Conservation (phyloP, 1,140 invertebrate genomes). For the Globodera ellingtonae region DNA sequence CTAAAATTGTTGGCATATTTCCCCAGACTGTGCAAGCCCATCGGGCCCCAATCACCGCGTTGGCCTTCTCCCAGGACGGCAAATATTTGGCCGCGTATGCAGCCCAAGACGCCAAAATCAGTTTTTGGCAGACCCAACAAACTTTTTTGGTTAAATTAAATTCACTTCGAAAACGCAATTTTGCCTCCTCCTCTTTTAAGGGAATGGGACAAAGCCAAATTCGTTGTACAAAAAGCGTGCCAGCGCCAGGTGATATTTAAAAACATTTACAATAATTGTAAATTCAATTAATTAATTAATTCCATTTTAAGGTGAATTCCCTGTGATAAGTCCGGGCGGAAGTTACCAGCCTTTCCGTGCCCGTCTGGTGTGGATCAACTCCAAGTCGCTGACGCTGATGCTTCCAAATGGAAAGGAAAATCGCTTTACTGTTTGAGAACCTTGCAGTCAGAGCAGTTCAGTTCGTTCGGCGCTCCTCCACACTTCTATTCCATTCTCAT, state of each 20-base stretch:
- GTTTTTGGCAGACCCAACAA: conserved; percentile 92
- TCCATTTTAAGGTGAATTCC: conserved; percentile 72
- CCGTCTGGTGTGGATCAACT: conserved; percentile 85
- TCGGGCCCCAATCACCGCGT: conserved; percentile 80
- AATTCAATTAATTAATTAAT: too few species aligned
- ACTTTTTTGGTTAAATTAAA: conserved; percentile 70
- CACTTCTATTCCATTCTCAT: too few species aligned
- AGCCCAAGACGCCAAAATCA: conserved; percentile 88
- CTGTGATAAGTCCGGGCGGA: conserved; percentile 68
- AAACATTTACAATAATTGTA: too few species aligned
- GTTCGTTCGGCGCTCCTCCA: too few species aligned
- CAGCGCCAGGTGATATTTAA: conserved; percentile 73
- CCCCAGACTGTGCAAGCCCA: conserved; percentile 83
- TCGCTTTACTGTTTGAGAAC: conserved; percentile 46
- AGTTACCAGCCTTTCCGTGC: conserved; percentile 68
- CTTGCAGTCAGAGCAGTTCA: too few species aligned
- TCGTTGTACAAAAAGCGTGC: conserved; percentile 65
- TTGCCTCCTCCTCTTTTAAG: conserved; percentile 79
- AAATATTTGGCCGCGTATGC: conserved; percentile 95
- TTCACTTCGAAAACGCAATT: conserved; percentile 80
- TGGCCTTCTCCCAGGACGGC: conserved; percentile 93
- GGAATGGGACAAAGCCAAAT: conserved; percentile 82
- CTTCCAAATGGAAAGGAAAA: conserved; percentile 74
- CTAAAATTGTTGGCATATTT: too few species aligned
- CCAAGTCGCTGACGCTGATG: conserved; percentile 86